Conservation (phyloP, 2,113 vertebrate genomes). For the Myotis yumanensis region DNA sequence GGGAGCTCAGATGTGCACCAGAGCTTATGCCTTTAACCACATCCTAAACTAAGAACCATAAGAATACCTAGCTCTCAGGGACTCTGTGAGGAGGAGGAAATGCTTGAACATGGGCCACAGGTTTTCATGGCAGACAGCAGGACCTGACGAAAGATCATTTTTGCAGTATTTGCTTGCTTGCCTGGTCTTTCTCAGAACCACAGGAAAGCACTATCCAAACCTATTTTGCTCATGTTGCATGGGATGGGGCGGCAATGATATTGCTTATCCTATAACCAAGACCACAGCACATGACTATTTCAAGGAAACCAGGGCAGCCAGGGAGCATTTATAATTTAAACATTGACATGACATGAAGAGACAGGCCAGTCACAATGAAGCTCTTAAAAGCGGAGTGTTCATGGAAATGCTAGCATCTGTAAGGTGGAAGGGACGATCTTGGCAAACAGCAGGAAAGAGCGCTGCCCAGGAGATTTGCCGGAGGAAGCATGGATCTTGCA, state of each 20-base stretch:
- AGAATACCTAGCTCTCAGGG: not conserved
- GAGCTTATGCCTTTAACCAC: not conserved
- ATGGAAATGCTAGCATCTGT: not conserved
- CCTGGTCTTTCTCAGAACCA: not conserved
- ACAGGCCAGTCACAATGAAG: not conserved
- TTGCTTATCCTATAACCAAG: not conserved
- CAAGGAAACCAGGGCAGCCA: slow-evolving; percentile 11
- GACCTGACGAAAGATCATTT: not conserved
- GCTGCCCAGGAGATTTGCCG: not conserved
- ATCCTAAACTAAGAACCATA: not conserved
- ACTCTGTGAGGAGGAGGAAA: not conserved
- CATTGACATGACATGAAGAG: not conserved
- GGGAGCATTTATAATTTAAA: slow-evolving; percentile 42
- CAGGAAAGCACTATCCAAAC: not conserved
- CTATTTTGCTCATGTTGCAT: not conserved
- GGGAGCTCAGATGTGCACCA: not conserved
- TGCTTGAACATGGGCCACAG: not conserved
- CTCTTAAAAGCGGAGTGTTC: not conserved
- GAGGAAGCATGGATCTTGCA: not conserved
- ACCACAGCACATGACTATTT: not conserved
- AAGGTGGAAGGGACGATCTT: not conserved
- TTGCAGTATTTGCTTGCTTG: not conserved
- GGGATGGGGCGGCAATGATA: not conserved
- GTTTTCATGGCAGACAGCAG: not conserved
- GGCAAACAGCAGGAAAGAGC: not conserved